Evolutionary conservation across 1,140 invertebrate genomes (phyloP).

Genomic region (Formica selysi): DNA sequence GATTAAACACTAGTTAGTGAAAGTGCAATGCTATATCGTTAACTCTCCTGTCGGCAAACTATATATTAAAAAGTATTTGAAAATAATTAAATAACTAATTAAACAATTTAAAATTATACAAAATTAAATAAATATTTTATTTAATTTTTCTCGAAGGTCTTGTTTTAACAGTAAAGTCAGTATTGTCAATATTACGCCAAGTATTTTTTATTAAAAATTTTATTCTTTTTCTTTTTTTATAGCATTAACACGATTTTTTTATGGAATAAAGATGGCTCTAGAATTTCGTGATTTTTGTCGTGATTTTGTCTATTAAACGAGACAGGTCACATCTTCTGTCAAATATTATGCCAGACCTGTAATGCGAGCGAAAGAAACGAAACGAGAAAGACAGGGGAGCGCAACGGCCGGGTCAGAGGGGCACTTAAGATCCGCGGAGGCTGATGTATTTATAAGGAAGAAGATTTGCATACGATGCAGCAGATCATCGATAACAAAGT

Average conservation of each 20-base stretch:
- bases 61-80: constrained; percentile 10
- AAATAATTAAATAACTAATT: not conserved
- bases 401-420: constrained; percentile 40
- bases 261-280: not conserved
- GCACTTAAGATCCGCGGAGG: constrained; percentile 83
- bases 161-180: too few relatives aligned
- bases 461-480: constrained; percentile 87
- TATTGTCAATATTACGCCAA: too few relatives aligned
- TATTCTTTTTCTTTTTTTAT: not conserved
- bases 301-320: constrained; percentile 1
- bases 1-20: not conserved
- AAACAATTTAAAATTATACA: not conserved
- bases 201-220: not conserved
- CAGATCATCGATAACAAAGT: constrained; percentile 85
- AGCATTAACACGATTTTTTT: not conserved
- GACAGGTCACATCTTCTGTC: not conserved
- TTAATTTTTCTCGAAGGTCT: not conserved
- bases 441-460: constrained; percentile 87
- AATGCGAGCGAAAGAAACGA: constrained; percentile 48
- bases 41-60: not conserved
- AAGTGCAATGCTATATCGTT: too few relatives aligned
- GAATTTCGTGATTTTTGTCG: constrained; percentile 8
- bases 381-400: constrained; percentile 51
- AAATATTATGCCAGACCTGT: not conserved
- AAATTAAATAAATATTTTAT: constrained; percentile 8